A percentile compares a stretch with the other conserved stretches of the same genome.
Conservation (phyloP, 2,888 invertebrate genomes). For the Agrochola litura region DNA sequence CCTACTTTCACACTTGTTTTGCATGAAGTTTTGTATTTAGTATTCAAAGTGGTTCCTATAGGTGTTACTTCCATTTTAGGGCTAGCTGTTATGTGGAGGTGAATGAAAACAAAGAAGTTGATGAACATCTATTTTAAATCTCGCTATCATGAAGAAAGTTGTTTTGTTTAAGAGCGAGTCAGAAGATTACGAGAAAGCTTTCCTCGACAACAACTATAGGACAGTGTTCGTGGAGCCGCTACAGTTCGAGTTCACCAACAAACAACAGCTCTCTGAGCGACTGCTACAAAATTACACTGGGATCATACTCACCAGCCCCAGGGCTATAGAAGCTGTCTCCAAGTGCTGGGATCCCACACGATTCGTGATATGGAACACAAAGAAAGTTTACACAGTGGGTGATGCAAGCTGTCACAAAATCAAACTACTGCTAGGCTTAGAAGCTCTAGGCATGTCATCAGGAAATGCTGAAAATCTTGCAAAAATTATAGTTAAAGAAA, state of each 20-base stretch:
- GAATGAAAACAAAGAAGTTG: conserved; percentile 26
- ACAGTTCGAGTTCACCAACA: conserved; percentile 78
- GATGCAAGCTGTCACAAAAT: conserved; percentile 78
- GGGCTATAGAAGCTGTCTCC: conserved; percentile 83
- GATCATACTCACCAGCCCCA: conserved; percentile 82
- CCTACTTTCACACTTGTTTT: conserved; percentile 41
- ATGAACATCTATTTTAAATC: conserved; percentile 18
- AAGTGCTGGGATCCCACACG: conserved; percentile 83
- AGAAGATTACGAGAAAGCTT: conserved; percentile 83
- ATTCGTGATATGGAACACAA: conserved; percentile 80
- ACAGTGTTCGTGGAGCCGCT: conserved; percentile 84
- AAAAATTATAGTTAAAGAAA: conserved; percentile 78
- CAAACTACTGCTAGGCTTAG: conserved; percentile 79
- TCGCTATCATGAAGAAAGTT: conserved; percentile 82
- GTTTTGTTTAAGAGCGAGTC: conserved; percentile 84
- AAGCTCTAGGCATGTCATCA: conserved; percentile 77
- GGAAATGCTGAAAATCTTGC: conserved; percentile 84
- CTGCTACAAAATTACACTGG: conserved; percentile 77
- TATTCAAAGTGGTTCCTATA: conserved; percentile 42
- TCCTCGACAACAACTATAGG: conserved; percentile 77
- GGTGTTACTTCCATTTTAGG: conserved; percentile 70
- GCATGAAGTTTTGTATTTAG: conserved; percentile 5
- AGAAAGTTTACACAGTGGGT: conserved; percentile 82
- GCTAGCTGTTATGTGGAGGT: conserved; percentile 68
- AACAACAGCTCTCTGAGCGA: conserved; percentile 72